Evolutionary conservation across 1,140 invertebrate genomes (phyloP), one percentile per base, ranked within the genome.

Genomic region (Euura saliciscinereae): DNA sequence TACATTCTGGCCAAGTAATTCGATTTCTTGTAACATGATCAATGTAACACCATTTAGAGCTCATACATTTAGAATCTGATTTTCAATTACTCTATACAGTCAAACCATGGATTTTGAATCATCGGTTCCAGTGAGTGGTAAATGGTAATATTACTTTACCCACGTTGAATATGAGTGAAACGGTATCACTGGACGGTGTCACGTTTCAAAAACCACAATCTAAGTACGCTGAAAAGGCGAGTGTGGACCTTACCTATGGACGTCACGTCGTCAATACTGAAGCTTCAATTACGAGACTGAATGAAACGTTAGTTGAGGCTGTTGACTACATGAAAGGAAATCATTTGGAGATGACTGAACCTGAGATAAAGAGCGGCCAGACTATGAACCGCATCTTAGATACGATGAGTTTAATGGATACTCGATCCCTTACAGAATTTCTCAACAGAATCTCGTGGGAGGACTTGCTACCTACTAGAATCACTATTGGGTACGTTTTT

Each of bases 241-340:
- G 75, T 11, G 44, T 78, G 11, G 86, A 87, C 75, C 65, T 85
- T 5, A 83, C 82, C n/a, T 76, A 83, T 42, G 84, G 83, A 45
- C 78, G 85, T 59, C 81, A 82, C 64, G 69, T 71, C 10, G 75
- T 84, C 2, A 77, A 86, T 43, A 68, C 75, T 11, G 75, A 80
- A 3, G 44, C 74, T 2, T 45, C 84, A 4, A 74, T 84, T 0
- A 69, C 73, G 3, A 81, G 82, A 75, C 68, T 86, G 46, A 80
- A 78, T 66, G 78, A 85, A 44, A 79, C 82, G 76, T 74, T 89
- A 8, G 68, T 69, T 4, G 79, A 84, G 8, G 80, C 84, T 7
- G 79, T 77, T 4, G 74, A 85, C 69, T 87, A 87, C 69, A 68
- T 88, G 1, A 75, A 86, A 46, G 78, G 85, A 70, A 80, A 83